A percentile compares a stretch with the other conserved stretches of the same genome.
Conservation (phyloP, 2,797 vertebrate species). For the Glossophaga mutica region DNA sequence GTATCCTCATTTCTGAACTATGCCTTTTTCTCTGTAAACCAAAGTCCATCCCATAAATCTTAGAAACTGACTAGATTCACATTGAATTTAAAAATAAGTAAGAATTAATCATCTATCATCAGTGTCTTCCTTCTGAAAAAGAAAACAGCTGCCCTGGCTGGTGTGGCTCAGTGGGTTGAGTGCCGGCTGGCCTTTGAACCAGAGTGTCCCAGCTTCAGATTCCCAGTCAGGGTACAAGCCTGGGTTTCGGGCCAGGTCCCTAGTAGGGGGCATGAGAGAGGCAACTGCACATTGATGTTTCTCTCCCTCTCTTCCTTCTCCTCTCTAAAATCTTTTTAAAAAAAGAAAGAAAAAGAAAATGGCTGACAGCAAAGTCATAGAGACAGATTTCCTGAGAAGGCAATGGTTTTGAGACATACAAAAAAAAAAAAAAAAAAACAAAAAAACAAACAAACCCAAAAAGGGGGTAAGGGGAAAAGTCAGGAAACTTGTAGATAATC, state of each 20-base stretch:
- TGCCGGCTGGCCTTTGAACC: too few species aligned
- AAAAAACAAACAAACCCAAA: background rate
- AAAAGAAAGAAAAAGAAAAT: background rate
- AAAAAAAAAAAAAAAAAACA: too few species aligned
- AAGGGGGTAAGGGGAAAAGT: background rate
- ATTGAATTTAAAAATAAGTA: background rate
- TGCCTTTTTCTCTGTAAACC: constrained; percentile 21
- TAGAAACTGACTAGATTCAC: background rate
- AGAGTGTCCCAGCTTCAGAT: too few species aligned
- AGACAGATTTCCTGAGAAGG: background rate
- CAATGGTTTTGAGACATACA: background rate
- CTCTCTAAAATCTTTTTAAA: background rate
- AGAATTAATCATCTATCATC: background rate
- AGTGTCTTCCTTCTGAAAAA: background rate
- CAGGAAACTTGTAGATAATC: background rate
- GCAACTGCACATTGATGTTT: too few species aligned
- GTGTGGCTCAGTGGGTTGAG: too few species aligned
- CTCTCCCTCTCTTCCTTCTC: too few species aligned
- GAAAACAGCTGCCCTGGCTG: background rate
- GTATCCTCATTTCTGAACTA: constrained; percentile 31
- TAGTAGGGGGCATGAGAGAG: too few species aligned
- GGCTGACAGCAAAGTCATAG: background rate
- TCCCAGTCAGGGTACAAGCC: too few species aligned
- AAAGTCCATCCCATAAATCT: background rate
- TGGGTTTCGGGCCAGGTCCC: too few species aligned